Evolutionary conservation across 2,888 invertebrate species (phyloP), one percentile per base, ranked within the genome.

Genomic region (Cantharis rustica): DNA sequence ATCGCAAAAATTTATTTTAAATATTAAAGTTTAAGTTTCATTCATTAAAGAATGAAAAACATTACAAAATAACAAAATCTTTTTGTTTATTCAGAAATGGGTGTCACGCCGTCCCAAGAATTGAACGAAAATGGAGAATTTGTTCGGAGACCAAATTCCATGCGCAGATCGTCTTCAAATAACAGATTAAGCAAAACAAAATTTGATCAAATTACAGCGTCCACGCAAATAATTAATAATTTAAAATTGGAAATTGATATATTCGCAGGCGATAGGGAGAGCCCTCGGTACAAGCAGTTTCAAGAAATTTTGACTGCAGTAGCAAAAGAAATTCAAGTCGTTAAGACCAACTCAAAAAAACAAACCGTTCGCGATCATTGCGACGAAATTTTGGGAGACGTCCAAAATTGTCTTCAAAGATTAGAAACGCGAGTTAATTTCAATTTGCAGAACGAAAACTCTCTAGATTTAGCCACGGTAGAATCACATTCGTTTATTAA

Each of bases 401-500:
- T 80, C 1, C 72, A 78, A 68, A 77, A 76, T 26, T 71, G 79
- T 16, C 70, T 81, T 15, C 72, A 75, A 66, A 70, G 73, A 64
- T 69, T 81, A 7, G 81, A 81, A 75, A 77, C 78, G 4, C 68
- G 72, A 11, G 79, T 80, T 5, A 75, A 69, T 70, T 75, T 66
- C 11, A 80, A 78, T 73, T 68, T 71, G 15, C 16, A 75, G 27
- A 73, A 73, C 15, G 81, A 82, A 31, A 75, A 77, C 16, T 73
- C 76, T 66, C 76, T 84, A 17, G 84, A 84, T 76, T 71, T 80
- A 26, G 82, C 80, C n/a, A 82, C 83, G 7, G 80, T 83, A 2
- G 84, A 83, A 70, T 83, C 83, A 9, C 79, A 81, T 71, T 83
- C 83, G 0, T 84, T 84, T 61, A 82, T 84, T 10, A 75, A 77